These are phyloP conservation scores for Harpegnathos saltator DNA, from an alignment of 1,140 invertebrate species.

Conservation along the genomic window DNA sequence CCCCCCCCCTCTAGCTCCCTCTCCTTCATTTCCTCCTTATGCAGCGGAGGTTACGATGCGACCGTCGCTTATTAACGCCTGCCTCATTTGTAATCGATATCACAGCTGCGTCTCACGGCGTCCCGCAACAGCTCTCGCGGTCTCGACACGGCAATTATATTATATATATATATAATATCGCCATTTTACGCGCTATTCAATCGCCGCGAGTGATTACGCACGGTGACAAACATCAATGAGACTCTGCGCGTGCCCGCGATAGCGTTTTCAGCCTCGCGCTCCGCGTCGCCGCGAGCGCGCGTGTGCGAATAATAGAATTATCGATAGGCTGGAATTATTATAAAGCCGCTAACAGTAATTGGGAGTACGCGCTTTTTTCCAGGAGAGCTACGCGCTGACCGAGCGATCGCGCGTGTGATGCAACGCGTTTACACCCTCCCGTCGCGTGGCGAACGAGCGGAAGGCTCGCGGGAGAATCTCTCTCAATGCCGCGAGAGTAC, in stretches of 20 bases:
- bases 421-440: conserved; percentile 28
- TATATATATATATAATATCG: too few relatives aligned
- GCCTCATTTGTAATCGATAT: conserved; percentile 63
- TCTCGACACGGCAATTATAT: conserved; percentile 26
- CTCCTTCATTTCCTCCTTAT: not conserved
- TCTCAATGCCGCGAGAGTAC: conserved; percentile 21
- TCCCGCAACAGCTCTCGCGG: not conserved
- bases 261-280: not conserved
- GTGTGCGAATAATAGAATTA: conserved; percentile 16
- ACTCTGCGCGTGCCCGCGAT: not conserved
- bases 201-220: conserved; percentile 19
- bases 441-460: conserved; percentile 12
- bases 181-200: conserved; percentile 33
- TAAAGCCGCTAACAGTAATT: conserved; percentile 1
- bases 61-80: conserved; percentile 41
- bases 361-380: not conserved
- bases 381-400: not conserved
- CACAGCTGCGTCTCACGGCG: conserved; percentile 14
- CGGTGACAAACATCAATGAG: conserved; percentile 30
- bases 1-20: too few relatives aligned
- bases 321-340: conserved; percentile 12
- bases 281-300: not conserved
- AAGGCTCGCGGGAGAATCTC: too few relatives aligned
- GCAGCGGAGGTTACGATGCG: not conserved
- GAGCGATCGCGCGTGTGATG: conserved; percentile 34